Evolutionary conservation across 2,888 invertebrate genomes (phyloP), one percentile per base, ranked within the genome.

Genomic region (Galeopsomyia nigrocyanea): DNA sequence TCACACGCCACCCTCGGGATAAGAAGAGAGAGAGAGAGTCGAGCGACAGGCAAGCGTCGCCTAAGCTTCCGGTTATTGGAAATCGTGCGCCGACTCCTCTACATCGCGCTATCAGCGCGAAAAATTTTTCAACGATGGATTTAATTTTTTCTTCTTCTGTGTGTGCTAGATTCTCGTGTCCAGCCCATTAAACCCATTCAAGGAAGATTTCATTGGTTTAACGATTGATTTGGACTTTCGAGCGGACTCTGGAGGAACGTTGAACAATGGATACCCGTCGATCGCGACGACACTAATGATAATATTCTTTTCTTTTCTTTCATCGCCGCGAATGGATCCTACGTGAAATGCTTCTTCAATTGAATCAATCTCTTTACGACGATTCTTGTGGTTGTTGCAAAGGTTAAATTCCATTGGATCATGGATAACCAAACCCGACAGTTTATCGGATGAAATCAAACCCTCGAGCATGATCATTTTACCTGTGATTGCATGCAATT

Each of bases 11-110:
- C 31, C 16, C 22, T 47, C 46, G 47, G 17, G 26, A 47, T 22
- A 50, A 39, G 57, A 10, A 13, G 17, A 17, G 50, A 53, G 31
- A 50, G n/a, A 13, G 17, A 17, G 50, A 53, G 31, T 50, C 47
- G 46, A 26, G 39, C 39, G 39, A 39, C 39, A 57, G 31, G 46
- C 39, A 17, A 56, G 57, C 61, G 39, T 39, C 49, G 39, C 7
- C 57, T 73, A 68, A 77, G 78, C 75, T 77, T 77, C 74, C 77
- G 76, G 75, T 78, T 78, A 78, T 78, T 77, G 78, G 78, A 78
- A 78, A 77, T 77, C 77, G 77, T 78, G 78, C 74, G 73, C 26
- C 67, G 77, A 77, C 76, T 78, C 60, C 60, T 62, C 13, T 13
- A 51, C 66, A 77, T 57, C 73, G 53, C 10, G 17, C 9, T 50